These are phyloP conservation scores for Ruditapes philippinarum DNA, from an alignment of 1,140 invertebrate genomes.

Conservation along the genomic window DNA sequence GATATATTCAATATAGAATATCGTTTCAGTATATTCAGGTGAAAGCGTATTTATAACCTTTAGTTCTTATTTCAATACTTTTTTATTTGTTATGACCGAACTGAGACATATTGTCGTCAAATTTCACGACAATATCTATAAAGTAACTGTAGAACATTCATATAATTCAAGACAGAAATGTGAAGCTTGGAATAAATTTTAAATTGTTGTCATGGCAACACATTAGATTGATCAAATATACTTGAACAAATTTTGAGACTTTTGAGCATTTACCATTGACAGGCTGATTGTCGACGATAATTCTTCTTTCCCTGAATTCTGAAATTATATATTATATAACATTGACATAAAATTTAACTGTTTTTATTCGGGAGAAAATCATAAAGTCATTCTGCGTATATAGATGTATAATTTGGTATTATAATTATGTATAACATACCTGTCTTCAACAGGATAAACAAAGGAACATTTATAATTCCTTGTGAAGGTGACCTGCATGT, in stretches of 20 bases:
- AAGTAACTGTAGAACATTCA: not conserved
- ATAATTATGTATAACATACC: too few species aligned
- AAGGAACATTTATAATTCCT: too few species aligned
- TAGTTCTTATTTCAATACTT: not conserved
- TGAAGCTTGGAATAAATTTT: not conserved
- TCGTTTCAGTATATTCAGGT: not conserved
- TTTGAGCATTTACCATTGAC: conserved; percentile 6
- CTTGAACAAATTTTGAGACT: not conserved
- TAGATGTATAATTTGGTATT: too few species aligned
- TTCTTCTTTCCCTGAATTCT: not conserved
- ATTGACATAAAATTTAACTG: too few species aligned
- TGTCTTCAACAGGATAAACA: too few species aligned
- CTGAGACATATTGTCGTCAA: not conserved
- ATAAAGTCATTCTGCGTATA: too few species aligned
- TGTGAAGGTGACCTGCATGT: too few species aligned
- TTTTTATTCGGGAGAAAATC: too few species aligned
- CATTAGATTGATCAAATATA: not conserved
- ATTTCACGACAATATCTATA: not conserved
- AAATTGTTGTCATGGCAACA: not conserved
- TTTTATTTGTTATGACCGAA: not conserved
- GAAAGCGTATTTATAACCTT: not conserved
- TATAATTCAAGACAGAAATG: not conserved
- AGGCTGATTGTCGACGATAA: not conserved
- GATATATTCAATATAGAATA: too few species aligned
- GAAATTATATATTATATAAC: too few species aligned